Evolutionary conservation across 2,113 vertebrate genomes (phyloP).

Genomic region (Trogon surrucura): DNA sequence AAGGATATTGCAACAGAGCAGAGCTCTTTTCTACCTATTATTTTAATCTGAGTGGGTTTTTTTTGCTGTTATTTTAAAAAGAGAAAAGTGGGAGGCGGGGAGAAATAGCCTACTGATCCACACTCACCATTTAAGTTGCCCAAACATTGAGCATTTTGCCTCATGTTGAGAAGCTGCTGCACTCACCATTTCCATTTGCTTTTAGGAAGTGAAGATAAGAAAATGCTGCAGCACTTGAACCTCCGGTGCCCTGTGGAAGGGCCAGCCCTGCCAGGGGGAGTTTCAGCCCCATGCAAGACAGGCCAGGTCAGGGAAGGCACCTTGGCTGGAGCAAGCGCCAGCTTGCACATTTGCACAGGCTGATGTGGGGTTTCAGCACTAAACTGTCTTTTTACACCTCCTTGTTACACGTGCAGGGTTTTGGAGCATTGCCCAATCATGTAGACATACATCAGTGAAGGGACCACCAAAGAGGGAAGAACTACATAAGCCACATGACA

Average conservation of each 20-base stretch:
- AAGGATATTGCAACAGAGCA: fast-evolving
- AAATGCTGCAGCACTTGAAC: not conserved
- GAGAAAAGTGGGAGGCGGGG: fast-evolving
- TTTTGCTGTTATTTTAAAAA: too few relatives aligned
- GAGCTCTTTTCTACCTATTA: not conserved
- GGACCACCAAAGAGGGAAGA: not conserved
- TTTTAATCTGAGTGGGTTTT: too few relatives aligned
- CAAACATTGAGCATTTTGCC: not conserved
- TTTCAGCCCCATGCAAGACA: not conserved
- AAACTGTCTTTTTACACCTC: not conserved
- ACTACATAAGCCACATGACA: not conserved
- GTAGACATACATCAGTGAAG: not conserved
- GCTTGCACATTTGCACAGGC: not conserved
- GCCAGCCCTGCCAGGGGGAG: not conserved
- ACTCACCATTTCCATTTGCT: not conserved
- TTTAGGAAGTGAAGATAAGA: not conserved
- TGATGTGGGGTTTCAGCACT: not conserved
- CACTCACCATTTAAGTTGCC: not conserved
- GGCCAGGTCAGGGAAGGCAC: not conserved
- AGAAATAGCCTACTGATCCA: not conserved
- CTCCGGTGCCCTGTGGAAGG: fast-evolving
- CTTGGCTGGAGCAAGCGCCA: not conserved
- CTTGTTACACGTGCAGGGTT: not conserved
- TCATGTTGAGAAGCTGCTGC: not conserved
- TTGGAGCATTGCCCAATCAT: not conserved